Percentiles rank a stretch among this genome's conserved stretches.
phyloP scores from a whole-genome alignment of 2,888 invertebrate species.

The Hypercompe scribonia region DNA sequence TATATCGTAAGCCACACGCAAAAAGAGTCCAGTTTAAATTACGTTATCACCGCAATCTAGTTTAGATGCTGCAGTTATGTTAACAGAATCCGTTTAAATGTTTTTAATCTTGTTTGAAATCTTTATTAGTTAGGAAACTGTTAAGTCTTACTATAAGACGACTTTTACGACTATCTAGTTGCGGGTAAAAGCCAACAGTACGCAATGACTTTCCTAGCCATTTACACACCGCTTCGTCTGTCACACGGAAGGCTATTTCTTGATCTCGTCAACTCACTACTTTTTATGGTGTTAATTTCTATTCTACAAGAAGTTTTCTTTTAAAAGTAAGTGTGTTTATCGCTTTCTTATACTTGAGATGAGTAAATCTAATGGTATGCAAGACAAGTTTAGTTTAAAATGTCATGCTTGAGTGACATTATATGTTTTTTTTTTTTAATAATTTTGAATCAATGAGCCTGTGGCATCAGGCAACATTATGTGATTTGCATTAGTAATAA shows the following conservation, averaged over 20 bases:
- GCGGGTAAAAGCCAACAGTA: constrained; percentile 6
- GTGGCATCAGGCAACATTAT: no score
- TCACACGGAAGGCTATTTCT: constrained; percentile 19
- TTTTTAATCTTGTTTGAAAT: not conserved
- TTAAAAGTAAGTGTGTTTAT: constrained; percentile 4
- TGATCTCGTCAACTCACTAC: constrained; percentile 5
- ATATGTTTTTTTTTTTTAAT: not conserved
- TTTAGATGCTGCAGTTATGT: not conserved
- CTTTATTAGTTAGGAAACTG: constrained; percentile 7
- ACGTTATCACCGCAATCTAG: not conserved
- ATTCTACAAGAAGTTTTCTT: constrained; percentile 9
- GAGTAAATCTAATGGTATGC: not conserved
- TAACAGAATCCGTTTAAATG: constrained; percentile 4
- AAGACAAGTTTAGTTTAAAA: not conserved
- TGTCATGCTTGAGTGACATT: not conserved
- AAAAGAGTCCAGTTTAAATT: not conserved
- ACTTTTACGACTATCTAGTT: not conserved
- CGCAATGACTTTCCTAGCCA: constrained; percentile 13
- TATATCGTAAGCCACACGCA: not conserved
- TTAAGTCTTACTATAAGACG: constrained; percentile 3
- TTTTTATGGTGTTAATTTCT: constrained; percentile 9
- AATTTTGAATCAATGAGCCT: not conserved
- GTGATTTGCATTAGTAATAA: no score
- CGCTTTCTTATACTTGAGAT: not conserved
- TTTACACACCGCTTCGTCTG: constrained; percentile 10